Base-by-base conservation (phyloP, 2,888 invertebrate genomes). In the Furcula furcula region DNA sequence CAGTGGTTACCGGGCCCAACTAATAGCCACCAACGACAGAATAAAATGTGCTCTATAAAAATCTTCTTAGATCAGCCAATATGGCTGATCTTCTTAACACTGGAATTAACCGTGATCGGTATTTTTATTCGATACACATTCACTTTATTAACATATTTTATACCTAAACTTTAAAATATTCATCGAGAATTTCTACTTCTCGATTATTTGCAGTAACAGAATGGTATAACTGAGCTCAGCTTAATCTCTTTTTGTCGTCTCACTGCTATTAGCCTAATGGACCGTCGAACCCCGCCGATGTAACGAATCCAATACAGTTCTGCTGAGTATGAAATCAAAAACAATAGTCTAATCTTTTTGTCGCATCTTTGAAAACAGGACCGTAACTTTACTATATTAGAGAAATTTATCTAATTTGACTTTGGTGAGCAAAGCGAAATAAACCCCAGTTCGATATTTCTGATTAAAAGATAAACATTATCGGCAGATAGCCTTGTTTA, bases 201-300 rank as follows among this genome's bases (percentile, higher is more conserved):
- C 71, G 80, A 79, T 81, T 79, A 72, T 26, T 75, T 72, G 69
- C 65, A 53, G 62, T 58, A 65, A 62, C 63, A 66, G 61, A 73
- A 77, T 76, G 63, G 65, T 78, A 81, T 80, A 82, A 81, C 75
- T 70, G 68, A 64, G 76, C 79, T 69, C 56, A 54, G 72, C 69
- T 76, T 82, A 81, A 84, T 82, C 78, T 78, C 70, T 68, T 76
- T 79, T 72, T 71, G 77, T 78, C 77, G 72, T 76, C 73, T 83
- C 83, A 83, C 75, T 77, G 68, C 72, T 77, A 83, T 82, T 82
- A 81, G 74, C 68, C 72, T 83, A 84, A 84, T 83, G 84, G 81
- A 76, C 64, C 71, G 64, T 36, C 48, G 65, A 60, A 67, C 60
- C 64, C 62, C 55, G 25, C n/a, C 25, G 36, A 26, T 26, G 26